Base-by-base conservation (phyloP, 2,888 invertebrate genomes). In the Stenoptilia bipunctidactyla region DNA sequence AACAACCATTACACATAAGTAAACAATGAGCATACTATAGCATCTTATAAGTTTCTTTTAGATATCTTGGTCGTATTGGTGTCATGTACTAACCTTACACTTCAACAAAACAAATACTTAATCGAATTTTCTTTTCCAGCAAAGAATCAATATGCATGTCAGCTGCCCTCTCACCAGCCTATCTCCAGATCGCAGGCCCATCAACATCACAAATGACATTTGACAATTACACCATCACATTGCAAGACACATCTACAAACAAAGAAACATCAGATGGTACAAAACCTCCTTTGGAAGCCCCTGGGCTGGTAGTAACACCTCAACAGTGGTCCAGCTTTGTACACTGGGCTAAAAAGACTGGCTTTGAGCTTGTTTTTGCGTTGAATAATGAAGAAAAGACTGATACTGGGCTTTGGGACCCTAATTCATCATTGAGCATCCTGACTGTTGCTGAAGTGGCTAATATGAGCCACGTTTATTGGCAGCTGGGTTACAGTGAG, bases 401-500 rank as follows among this genome's bases (percentile, higher is more conserved):
- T 10, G 53, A 58, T 0, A 76, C 80, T 0, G 79, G 84, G 0
- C 62, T 85, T 47, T 93, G 92, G 92, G 88, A 92, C 55, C 87
- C 91, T 0, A 87, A 88, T 52, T 86, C 89, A 37, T 86, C 90
- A 0, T 58, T 89, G 33, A 85, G 87, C 25, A 85, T 94, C 12
- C 73, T 95, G 37, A 87, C 90, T 2, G 87, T 89, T 37, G 89
- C 90, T 4, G 88, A 90, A 44, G 84, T 86, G 53, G 85, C 88
- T 43, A 86, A 87, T 27, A 85, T 87, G 14, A 77, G 87, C 5
- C 86, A 88, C 42, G 86, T 90, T 15, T 88, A 86, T 48, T 93
- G 92, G 92, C 91, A 93, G 65, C 65, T 92, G 13, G 91, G 90
- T 40, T 89, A 89, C 58, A 90, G 91, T 92, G 66, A 74, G 71